Evolutionary conservation across 2,113 vertebrate species (phyloP).

Genomic region (Xiphophorus maculatus): DNA sequence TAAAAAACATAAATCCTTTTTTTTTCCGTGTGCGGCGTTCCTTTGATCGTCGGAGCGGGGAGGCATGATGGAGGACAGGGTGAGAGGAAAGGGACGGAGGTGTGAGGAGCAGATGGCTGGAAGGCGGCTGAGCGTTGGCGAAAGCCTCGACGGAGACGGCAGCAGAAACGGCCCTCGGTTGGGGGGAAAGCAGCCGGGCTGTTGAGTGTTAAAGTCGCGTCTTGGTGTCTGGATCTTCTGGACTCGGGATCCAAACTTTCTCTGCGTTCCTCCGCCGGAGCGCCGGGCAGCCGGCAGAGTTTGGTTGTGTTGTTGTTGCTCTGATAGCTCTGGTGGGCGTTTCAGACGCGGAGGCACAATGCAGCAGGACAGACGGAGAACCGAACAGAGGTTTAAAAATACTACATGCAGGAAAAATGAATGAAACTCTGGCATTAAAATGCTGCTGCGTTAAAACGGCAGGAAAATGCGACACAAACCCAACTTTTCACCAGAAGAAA

Average conservation of each 20-base stretch:
- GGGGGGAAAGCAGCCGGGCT: constrained; percentile 64
- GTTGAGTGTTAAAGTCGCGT: constrained; percentile 70
- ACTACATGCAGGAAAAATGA: constrained; percentile 9
- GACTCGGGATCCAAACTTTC: constrained; percentile 21
- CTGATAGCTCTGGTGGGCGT: constrained; percentile 8
- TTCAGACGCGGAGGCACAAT: constrained; percentile 23
- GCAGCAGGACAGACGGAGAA: background rate
- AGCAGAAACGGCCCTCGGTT: constrained; percentile 73
- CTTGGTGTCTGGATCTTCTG: constrained; percentile 62
- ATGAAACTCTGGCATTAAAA: background rate
- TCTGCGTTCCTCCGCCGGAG: background rate
- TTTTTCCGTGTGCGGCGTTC: constrained; percentile 35
- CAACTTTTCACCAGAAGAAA: too few species aligned
- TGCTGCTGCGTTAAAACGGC: background rate
- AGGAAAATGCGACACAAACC: too few species aligned
- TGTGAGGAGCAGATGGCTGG: constrained; percentile 81
- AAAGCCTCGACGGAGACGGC: constrained; percentile 75
- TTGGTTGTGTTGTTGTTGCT: constrained; percentile 18
- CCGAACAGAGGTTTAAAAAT: constrained; percentile 21
- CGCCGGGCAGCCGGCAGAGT: constrained; percentile 12
- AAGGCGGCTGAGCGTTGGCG: constrained; percentile 77
- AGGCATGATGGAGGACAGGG: constrained; percentile 75
- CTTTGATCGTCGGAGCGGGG: constrained; percentile 73
- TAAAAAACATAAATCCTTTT: constrained; percentile 25
- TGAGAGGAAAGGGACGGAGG: constrained; percentile 78